Percentiles rank a stretch among this genome's conserved stretches.
These are phyloP conservation scores for Acropora tenuis DNA, from an alignment of 64 coral and sea anemone genomes.

Conservation along the genomic window DNA sequence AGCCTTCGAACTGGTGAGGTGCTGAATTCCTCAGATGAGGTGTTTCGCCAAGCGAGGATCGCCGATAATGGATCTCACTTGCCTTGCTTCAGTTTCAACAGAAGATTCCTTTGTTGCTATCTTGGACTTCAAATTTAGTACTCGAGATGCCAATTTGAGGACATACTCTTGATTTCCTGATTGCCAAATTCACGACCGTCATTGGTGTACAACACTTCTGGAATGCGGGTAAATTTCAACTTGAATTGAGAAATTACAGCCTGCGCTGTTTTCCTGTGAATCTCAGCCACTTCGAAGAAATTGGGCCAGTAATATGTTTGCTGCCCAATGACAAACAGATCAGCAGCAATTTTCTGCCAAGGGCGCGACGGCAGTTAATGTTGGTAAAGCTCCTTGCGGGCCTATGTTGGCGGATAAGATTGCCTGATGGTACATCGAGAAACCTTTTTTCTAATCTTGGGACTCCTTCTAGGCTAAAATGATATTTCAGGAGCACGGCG, in stretches of 20 bases:
- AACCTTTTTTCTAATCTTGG: slow-evolving; percentile 34
- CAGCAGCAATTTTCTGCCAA: slow-evolving; percentile 44
- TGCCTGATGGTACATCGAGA: slow-evolving; percentile 42
- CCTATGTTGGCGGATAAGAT: slow-evolving; percentile 39
- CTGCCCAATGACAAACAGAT: slow-evolving; percentile 44
- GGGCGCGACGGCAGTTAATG: slow-evolving; percentile 33
- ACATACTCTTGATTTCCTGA: neutral
- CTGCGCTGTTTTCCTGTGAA: slow-evolving; percentile 25
- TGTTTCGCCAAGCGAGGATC: too few relatives aligned
- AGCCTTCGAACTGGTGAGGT: too few relatives aligned
- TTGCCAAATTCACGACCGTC: slow-evolving; percentile 13
- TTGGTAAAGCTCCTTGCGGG: slow-evolving; percentile 37
- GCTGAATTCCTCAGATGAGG: too few relatives aligned
- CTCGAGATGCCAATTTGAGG: neutral
- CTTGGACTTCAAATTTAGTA: neutral
- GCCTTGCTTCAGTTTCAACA: too few relatives aligned
- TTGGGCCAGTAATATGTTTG: slow-evolving; percentile 42
- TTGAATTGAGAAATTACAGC: slow-evolving; percentile 40
- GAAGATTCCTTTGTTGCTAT: neutral
- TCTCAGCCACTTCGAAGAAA: slow-evolving; percentile 61
- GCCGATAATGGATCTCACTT: too few relatives aligned
- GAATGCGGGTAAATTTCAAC: slow-evolving; percentile 6
- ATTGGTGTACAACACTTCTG: slow-evolving; percentile 17
- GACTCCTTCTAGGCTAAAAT: neutral
- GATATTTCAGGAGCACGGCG: neutral